Evolutionary conservation across 1,140 invertebrate genomes (phyloP).

Genomic region (Dendrolimus kikuchii): DNA sequence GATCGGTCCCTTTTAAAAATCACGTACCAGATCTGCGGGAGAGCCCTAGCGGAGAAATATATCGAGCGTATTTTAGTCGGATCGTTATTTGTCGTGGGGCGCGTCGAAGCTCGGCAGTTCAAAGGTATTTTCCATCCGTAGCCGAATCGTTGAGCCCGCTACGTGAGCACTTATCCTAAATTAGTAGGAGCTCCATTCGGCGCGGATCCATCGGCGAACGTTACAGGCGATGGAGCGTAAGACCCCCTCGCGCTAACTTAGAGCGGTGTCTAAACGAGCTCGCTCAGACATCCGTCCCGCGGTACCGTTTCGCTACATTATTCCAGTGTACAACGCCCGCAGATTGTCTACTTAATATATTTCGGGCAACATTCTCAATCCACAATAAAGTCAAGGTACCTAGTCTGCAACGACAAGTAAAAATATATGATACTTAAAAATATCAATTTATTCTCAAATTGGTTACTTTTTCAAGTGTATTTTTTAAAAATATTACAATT

Average conservation of each 20-base stretch:
- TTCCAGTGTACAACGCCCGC: constrained; percentile 9
- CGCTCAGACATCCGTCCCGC: constrained; percentile 18
- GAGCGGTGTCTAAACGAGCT: constrained; percentile 30
- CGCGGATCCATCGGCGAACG: constrained; percentile 25
- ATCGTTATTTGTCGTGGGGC: constrained; percentile 23
- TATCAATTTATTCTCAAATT: no score
- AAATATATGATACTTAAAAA: no score
- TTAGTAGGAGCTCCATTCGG: constrained; percentile 36
- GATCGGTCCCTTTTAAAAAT: no score
- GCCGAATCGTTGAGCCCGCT: constrained; percentile 36
- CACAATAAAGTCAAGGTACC: no score
- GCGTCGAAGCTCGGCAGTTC: constrained; percentile 27
- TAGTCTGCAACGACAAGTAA: no score
- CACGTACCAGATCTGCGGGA: no score
- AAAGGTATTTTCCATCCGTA: constrained; percentile 42
- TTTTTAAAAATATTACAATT: no score
- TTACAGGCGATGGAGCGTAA: constrained; percentile 41
- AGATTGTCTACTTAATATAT: neutral
- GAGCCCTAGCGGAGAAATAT: constrained; percentile 3
- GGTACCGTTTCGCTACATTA: constrained; percentile 14
- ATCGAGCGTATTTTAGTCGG: neutral
- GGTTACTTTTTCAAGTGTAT: no score
- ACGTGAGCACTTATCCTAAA: constrained; percentile 55
- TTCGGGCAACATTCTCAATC: no score
- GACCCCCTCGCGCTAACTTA: constrained; percentile 38